Evolutionary conservation across 2,113 vertebrate genomes (phyloP).

Genomic region (Pogona vitticeps): DNA sequence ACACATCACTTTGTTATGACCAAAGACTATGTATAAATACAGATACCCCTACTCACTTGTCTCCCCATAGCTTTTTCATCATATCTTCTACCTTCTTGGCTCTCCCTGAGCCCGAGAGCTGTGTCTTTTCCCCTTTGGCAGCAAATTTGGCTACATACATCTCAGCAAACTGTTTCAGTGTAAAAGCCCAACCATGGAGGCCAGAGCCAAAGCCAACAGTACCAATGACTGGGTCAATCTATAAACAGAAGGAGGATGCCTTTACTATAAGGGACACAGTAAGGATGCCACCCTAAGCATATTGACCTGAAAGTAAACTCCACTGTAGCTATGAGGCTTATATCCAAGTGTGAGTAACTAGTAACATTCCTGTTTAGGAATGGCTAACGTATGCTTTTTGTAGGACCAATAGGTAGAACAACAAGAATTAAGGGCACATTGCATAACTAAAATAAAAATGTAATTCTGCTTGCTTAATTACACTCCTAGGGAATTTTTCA

Average conservation of each 20-base stretch:
- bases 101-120: constrained; percentile 21
- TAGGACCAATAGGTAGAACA: neutral
- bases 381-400: neutral
- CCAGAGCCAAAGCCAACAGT: constrained; percentile 68
- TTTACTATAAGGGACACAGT: neutral
- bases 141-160: constrained; percentile 67
- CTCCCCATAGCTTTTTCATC: constrained; percentile 64
- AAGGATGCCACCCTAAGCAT: neutral
- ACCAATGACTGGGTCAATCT: constrained; percentile 62
- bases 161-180: constrained; percentile 72
- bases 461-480: neutral
- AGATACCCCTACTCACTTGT: constrained; percentile 28
- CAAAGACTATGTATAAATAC: neutral
- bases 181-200: constrained; percentile 69
- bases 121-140: constrained; percentile 65
- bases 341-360: neutral
- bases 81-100: constrained; percentile 55
- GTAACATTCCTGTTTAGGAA: neutral
- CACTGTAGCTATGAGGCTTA: neutral
- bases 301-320: neutral
- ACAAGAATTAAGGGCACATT: neutral
- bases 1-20: neutral
- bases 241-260: neutral
- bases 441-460: neutral
- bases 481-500: neutral